Evolutionary conservation across 1,140 invertebrate genomes (phyloP), one percentile per base, ranked within the genome.

Genomic region (Trichomalopsis sarcophagae): DNA sequence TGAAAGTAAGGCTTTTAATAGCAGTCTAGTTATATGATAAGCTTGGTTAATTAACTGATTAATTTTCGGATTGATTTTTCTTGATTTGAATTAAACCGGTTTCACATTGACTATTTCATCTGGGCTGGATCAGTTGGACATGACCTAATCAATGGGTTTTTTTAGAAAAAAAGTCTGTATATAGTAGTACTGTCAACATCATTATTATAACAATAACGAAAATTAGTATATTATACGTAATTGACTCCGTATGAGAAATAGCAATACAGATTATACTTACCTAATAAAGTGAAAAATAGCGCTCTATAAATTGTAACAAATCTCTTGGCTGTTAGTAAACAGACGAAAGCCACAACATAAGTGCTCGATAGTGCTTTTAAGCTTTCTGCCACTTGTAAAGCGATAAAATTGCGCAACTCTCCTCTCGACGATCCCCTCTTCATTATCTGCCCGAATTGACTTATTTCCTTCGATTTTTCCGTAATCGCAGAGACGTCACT

Each of bases 381-480:
- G 17, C 11, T 33, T 76, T 27, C 47, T 47, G 44, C 2, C 74
- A 47, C 27, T 76, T 9, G 13, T 27, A 6, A 36, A 47, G n/a
- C 50, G 30, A n/a, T 62, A 62, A 3, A 33, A 62, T 78, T 78
- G 76, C 50, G 27, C 76, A 78, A 78, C 62, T 13, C 23, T 71
- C 14, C 27, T 33, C 27, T 33, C 33, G 2, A 10, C 69, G 23
- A 33, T 71, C 27, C 11, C 5, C 33, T 30, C 50, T 11, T 78
- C 7, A 44, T 11, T 40, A 73, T 71, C 36, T 71, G 13, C 27
- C 11, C 10, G 21, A 47, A 21, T 73, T 44, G 27, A 47, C 5
- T 71, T 71, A 44, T 44, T 80, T 44, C 40, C 68, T 80, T n/a
- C 23, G 14, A 81, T 6, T 82, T 47, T 74, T n/a, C 33, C 23